These are phyloP conservation scores for Rutpela maculata DNA, from an alignment of 2,888 invertebrate species.

Conservation along the genomic window DNA sequence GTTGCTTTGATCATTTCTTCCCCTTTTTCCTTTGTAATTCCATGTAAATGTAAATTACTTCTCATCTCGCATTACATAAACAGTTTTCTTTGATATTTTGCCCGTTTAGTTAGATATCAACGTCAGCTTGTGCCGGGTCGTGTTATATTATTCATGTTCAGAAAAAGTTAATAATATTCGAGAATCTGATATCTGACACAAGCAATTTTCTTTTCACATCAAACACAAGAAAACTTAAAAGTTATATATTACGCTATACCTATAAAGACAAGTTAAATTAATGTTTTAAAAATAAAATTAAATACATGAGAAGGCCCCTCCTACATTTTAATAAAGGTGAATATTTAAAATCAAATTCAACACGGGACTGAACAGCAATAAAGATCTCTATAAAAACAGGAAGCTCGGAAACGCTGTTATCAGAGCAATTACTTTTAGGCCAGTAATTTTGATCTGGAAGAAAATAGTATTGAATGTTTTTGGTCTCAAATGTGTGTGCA, in stretches of 20 bases:
- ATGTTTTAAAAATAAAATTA: not conserved
- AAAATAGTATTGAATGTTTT: too few species aligned
- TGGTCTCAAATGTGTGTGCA: too few species aligned
- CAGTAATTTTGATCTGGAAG: too few species aligned
- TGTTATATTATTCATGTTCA: conserved; percentile 10
- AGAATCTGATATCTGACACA: conserved; percentile 7
- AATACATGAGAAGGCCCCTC: not conserved
- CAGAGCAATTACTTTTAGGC: too few species aligned
- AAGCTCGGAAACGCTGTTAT: too few species aligned
- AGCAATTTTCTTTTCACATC: conserved; percentile 7
- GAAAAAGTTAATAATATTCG: conserved; percentile 11
- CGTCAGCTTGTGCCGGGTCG: not conserved
- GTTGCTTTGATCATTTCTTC: conserved; percentile 27
- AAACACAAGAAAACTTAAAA: not conserved
- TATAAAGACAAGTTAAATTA: not conserved
- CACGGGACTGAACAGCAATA: too few species aligned
- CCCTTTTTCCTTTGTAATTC: conserved; percentile 25
- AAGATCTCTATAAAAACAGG: too few species aligned
- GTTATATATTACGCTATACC: not conserved
- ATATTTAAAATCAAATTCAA: too few species aligned
- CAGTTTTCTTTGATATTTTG: conserved; percentile 26
- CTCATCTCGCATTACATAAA: conserved; percentile 24
- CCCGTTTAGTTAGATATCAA: conserved; percentile 17
- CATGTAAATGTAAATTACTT: conserved; percentile 30
- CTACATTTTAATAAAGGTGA: too few species aligned